Evolutionary conservation across 2,888 invertebrate genomes (phyloP), one percentile per base, ranked within the genome.

Genomic region (Barypeithes pellucidus): DNA sequence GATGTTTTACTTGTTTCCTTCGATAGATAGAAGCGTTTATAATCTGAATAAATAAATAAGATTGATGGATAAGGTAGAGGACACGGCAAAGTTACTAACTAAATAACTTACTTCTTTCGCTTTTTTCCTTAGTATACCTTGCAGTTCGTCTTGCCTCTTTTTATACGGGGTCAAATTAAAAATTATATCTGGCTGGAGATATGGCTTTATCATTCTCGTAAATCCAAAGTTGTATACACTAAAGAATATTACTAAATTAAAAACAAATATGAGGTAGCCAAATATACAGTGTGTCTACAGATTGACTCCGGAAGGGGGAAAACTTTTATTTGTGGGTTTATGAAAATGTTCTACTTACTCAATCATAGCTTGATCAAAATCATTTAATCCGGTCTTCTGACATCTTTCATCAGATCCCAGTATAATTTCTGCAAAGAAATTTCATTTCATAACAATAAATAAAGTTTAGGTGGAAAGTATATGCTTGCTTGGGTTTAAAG

Each of bases 121-220:
- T 63, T 76, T 68, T 8, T 57, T 47, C 14, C 67, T 71, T 33
- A 76, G 18, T n/a, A 43, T 54, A 2, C 9, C 8, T n/a, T 73
- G 43, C 12, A 67, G 52, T 12, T 65, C 22, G 41, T 78, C 75
- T 16, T 75, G 71, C 66, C 59, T 61, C 45, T 39, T 72, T 70
- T 76, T 77, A 1, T 73, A 62, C 7, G 77, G 70, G n/a, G 76
- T 73, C 33, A 75, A 65, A 29, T 79, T 77, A 45, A 73, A 80
- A n/a, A 79, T 67, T 29, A 78, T 70, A 65, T 79, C 76, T 3
- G 77, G 76, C 24, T 79, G 78, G 14, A 80, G 69, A 80, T 80
- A 80, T 5, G 79, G 76, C 71, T 79, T 81, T 2, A 75, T 62
- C 72, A 82, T 50, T 76, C 81, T 76, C 24, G 72, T 75, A 45